phyloP scores from a whole-genome alignment of 2,797 vertebrate species.

The Pampus argenteus region DNA sequence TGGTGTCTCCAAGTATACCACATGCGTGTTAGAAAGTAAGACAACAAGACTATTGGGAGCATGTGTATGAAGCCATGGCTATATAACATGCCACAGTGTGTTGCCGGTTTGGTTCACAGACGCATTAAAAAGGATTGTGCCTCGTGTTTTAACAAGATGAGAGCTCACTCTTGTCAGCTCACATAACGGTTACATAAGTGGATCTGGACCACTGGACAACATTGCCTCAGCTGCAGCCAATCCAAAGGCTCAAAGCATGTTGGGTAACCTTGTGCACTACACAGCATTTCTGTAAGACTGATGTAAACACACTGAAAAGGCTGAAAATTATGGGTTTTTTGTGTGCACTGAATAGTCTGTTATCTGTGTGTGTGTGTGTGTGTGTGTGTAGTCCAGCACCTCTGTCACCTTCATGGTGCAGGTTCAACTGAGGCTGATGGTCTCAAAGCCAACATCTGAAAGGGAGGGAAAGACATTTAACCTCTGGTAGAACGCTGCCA shows the following conservation, averaged over 20 bases:
- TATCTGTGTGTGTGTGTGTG: background rate
- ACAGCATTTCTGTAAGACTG: background rate
- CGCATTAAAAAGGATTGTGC: background rate
- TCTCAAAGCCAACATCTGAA: constrained; percentile 53
- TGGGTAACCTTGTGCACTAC: constrained; percentile 11
- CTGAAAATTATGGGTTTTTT: background rate
- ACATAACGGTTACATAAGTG: constrained; percentile 51
- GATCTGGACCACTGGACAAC: constrained; percentile 11
- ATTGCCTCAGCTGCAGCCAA: constrained; percentile 35
- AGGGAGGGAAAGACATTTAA: constrained; percentile 57
- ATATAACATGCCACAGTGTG: constrained; percentile 10
- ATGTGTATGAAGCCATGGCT: background rate
- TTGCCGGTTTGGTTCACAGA: constrained; percentile 3
- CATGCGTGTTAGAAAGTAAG: background rate
- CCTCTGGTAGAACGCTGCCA: constrained; percentile 27
- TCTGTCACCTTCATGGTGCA: constrained; percentile 27
- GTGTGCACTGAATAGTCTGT: background rate
- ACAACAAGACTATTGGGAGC: background rate
- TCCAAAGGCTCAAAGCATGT: background rate
- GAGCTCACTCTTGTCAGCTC: constrained; percentile 13
- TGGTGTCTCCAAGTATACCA: background rate
- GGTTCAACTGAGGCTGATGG: constrained; percentile 44
- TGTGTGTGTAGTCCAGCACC: background rate
- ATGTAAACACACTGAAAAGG: background rate
- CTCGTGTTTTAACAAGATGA: constrained; percentile 26